Evolutionary conservation across 2,113 vertebrate genomes (phyloP), one percentile per base, ranked within the genome.

Genomic region (Passerina amoena): DNA sequence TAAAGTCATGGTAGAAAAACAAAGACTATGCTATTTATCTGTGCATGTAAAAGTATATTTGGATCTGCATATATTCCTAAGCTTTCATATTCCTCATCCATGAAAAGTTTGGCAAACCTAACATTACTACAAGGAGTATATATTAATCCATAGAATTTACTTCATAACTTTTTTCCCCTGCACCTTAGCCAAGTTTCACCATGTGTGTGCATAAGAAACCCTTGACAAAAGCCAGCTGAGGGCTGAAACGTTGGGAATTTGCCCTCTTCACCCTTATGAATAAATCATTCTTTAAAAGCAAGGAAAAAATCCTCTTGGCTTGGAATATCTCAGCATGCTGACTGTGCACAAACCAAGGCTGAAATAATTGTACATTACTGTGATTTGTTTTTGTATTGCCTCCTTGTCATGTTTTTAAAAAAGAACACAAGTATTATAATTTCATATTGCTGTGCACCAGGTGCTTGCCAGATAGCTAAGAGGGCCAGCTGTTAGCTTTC

Each of bases 161-260:
- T 92, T 92, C 12, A 8, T 75, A 75, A 85, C 70, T 66, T 87
- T 50, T 94, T 90, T 21, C 18, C 30, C 56, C 38, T 80, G 60
- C 1, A 25, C 35, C 60, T 85, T 66, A 95, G 91, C 93, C 90
- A 96, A 96, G 24, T 69, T 81, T 95, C 59, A 86, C 92, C 77
- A 86, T 80, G 68, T 90, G 92, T 82, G 65, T 92, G 86, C 37
- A 35, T 82, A 80, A 94, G 76, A 92, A 94, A 84, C 12, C 59
- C 51, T 73, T 96, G 95, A 97, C 92, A 90, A 97, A 96, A 97
- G 76, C 92, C 97, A 97, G 82, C 91, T 92, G 73, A 95, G 71
- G 57, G 28, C 61, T 96, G 89, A 86, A 95, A 92, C 93, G 92
- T 86, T 94, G 95, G 76, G 95, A 97, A 97, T 96, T 94, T 97